phyloP scores from a whole-genome alignment of 92 coral and sea anemone species.

The Porites evermanni region DNA sequence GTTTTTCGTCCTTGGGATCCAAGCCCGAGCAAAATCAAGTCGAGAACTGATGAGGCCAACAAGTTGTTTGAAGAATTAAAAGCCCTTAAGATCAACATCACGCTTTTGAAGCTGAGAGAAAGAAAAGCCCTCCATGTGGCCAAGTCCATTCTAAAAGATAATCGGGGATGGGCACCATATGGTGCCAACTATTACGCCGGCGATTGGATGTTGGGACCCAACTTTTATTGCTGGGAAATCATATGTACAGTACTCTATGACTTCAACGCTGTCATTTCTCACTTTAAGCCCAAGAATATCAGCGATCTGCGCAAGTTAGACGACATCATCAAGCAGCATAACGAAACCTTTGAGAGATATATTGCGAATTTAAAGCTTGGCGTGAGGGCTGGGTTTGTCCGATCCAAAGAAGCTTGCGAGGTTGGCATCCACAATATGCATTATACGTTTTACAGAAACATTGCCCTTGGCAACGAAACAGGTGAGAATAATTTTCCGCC shows the following conservation, averaged over 20 bases:
- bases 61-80: slow-evolving; percentile 55
- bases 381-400: slow-evolving; percentile 87
- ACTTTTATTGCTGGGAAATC: slow-evolving; percentile 79
- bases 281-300: slow-evolving; percentile 55
- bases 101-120: slow-evolving; percentile 55
- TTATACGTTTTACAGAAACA: slow-evolving; percentile 26
- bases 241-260: slow-evolving; percentile 44
- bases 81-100: slow-evolving; percentile 25
- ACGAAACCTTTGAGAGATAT: slow-evolving; percentile 68
- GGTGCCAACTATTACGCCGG: slow-evolving; percentile 82
- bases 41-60: slow-evolving; percentile 57
- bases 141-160: slow-evolving; percentile 63
- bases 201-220: slow-evolving; percentile 89
- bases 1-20: slow-evolving; percentile 73
- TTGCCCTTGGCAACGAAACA: slow-evolving; percentile 60
- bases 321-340: slow-evolving; percentile 39
- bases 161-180: slow-evolving; percentile 70
- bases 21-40: slow-evolving; percentile 54
- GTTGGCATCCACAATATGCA: slow-evolving; percentile 69
- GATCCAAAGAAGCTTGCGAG: slow-evolving; percentile 70
- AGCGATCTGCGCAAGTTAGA: slow-evolving; percentile 55
- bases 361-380: slow-evolving; percentile 83
- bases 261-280: background rate
- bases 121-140: slow-evolving; percentile 72
- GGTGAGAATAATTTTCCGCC: slow-evolving; percentile 23